Percentiles rank a stretch among this genome's conserved stretches.
Conservation (phyloP, 2,113 vertebrate genomes). For the Plotosus lineatus region DNA sequence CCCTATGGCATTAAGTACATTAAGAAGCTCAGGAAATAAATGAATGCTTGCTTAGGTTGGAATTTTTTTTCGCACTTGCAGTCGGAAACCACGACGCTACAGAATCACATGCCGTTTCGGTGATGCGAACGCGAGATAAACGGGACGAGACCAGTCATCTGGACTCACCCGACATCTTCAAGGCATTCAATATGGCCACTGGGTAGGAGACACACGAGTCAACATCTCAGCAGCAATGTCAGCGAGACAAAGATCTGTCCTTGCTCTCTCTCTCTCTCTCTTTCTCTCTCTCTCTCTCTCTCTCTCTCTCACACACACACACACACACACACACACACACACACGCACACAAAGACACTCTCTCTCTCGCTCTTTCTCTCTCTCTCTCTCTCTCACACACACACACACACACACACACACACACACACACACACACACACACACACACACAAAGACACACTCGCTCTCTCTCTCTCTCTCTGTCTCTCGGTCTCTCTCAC, state of each 20-base stretch:
- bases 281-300: neutral
- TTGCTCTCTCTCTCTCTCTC: neutral
- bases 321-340: neutral
- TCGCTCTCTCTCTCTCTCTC: conserved; percentile 4
- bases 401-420: neutral
- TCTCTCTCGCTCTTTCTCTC: neutral
- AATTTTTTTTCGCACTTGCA: neutral
- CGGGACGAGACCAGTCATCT: neutral
- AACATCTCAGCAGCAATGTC: conserved; percentile 9
- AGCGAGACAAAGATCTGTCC: conserved; percentile 15
- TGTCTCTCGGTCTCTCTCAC: neutral
- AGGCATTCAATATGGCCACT: neutral
- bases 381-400: neutral
- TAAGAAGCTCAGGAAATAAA: too few species aligned
- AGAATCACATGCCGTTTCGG: too few species aligned
- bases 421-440: neutral
- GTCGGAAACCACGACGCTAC: too few species aligned
- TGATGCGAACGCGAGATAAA: too few species aligned
- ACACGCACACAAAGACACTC: too few species aligned
- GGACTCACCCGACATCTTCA: conserved; percentile 2
- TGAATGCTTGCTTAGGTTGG: too few species aligned
- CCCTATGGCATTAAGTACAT: too few species aligned
- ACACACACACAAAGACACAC: neutral
- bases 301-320: neutral
- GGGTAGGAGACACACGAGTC: conserved; percentile 13